Percentiles rank a stretch among this genome's conserved stretches.
Evolutionary conservation across 2,888 invertebrate genomes (phyloP).

Genomic region (Cataglyphis cursor): DNA sequence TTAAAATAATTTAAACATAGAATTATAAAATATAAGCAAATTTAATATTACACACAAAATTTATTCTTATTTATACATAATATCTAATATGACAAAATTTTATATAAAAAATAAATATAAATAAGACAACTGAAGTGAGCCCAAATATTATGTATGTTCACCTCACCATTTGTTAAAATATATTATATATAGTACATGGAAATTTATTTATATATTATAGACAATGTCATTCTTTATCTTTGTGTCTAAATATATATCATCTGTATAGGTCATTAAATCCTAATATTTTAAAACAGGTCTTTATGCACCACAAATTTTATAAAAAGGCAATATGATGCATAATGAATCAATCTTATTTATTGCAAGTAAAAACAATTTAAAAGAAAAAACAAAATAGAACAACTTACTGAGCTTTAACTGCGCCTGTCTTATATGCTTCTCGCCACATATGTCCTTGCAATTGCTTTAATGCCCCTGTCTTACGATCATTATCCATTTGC

Average conservation of each 20-base stretch:
- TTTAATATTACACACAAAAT: background rate
- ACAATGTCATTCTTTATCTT: background rate
- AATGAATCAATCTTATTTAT: background rate
- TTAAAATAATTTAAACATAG: constrained; percentile 19
- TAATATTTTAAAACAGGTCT: background rate
- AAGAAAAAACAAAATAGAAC: constrained; percentile 37
- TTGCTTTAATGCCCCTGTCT: constrained; percentile 93
- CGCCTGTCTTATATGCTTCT: constrained; percentile 93
- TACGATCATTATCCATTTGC: constrained; percentile 94
- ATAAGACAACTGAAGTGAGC: constrained; percentile 68
- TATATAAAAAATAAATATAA: constrained; percentile 7
- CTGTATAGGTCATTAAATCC: background rate
- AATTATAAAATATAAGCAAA: constrained; percentile 22
- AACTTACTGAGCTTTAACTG: constrained; percentile 96
- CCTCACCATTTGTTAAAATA: constrained; percentile 58
- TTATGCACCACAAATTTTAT: background rate
- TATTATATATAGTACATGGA: background rate
- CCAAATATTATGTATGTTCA: constrained; percentile 68
- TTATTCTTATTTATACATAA: constrained; percentile 10
- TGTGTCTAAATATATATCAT: background rate
- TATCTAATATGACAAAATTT: background rate
- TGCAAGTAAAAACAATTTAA: background rate
- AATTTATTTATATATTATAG: background rate
- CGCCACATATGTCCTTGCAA: constrained; percentile 97
- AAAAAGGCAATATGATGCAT: background rate